Base-by-base conservation (phyloP, 2,888 invertebrate genomes). In the Watsonalla binaria region DNA sequence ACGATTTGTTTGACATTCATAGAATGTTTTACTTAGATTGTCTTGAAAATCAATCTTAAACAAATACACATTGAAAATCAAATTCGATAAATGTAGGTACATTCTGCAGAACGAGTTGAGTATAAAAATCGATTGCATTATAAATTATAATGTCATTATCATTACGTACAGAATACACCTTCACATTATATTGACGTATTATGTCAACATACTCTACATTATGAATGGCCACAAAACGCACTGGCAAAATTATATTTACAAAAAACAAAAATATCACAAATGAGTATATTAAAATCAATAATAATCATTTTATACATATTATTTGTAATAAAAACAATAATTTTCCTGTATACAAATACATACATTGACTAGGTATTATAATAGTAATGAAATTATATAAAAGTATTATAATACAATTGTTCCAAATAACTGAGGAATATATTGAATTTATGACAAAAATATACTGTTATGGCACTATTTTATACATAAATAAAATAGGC, bases 1-100 rank as follows among this genome's bases (percentile, higher is more conserved):
- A 84, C 66, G 70, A 68, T 15, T 52, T 33, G 54, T 69, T 42
- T 8, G 60, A 84, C 87, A 89, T 90, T 89, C 88, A 89, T 86
- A 84, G 87, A 89, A 90, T 88, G 90, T 84, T 89, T 84, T 84
- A 86, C 67, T 86, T 74, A 80, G 81, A 85, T 85, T 82, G 79
- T 72, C 70, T 79, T 65, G 63, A 74, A 66, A 78, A 82, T 76
- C 82, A 84, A 86, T 83, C 84, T 73, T 76, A 77, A 77, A 78
- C 82, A 70, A 77, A 76, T 77, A 76, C 61, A 73, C 65, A 73
- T 74, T 69, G 70, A 73, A 68, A 67, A 66, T 72, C 65, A 69
- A 71, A 65, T 65, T 60, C 47, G 59, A 61, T 63, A 68, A 73
- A 70, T 52, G 53, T 60, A 66, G 68, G 74, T 74, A 68, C 76